These are phyloP conservation scores for Hypsibius dujardini DNA, from an alignment of 1,140 invertebrate genomes.

Conservation along the genomic window DNA sequence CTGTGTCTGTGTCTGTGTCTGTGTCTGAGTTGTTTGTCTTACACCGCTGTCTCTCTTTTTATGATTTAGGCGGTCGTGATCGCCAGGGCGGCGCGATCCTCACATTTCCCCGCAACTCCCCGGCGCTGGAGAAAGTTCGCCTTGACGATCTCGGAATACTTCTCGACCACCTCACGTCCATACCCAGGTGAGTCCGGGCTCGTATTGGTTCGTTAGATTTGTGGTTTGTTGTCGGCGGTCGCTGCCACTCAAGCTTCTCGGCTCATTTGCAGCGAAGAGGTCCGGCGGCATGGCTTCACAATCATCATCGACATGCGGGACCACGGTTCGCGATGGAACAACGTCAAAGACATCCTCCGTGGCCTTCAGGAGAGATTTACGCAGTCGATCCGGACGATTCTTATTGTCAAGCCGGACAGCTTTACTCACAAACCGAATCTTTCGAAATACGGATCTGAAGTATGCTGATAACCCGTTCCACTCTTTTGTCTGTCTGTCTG, in stretches of 20 bases:
- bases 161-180: constrained; percentile 71
- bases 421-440: constrained; percentile 94
- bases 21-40: too few relatives aligned
- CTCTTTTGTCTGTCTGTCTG: background rate
- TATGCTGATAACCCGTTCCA: constrained; percentile 29
- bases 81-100: constrained; percentile 72
- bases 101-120: constrained; percentile 69
- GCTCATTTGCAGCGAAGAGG: constrained; percentile 56
- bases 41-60: too few relatives aligned
- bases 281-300: constrained; percentile 68
- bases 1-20: too few relatives aligned
- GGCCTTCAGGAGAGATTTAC: constrained; percentile 46
- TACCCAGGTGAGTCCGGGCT: constrained; percentile 50
- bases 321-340: constrained; percentile 64
- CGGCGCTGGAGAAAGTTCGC: constrained; percentile 61
- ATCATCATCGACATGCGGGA: constrained; percentile 89
- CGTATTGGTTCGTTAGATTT: too few relatives aligned
- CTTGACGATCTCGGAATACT: constrained; percentile 74
- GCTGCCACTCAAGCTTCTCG: too few relatives aligned
- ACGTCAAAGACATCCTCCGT: constrained; percentile 88
- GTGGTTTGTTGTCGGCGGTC: too few relatives aligned
- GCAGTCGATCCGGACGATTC: constrained; percentile 54
- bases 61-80: constrained; percentile 50
- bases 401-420: constrained; percentile 94
- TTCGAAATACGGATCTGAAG: constrained; percentile 97